A percentile compares a stretch with the other conserved stretches of the same genome.
Conservation (phyloP, 2,797 vertebrate species). For the Onychomys arenicola region DNA sequence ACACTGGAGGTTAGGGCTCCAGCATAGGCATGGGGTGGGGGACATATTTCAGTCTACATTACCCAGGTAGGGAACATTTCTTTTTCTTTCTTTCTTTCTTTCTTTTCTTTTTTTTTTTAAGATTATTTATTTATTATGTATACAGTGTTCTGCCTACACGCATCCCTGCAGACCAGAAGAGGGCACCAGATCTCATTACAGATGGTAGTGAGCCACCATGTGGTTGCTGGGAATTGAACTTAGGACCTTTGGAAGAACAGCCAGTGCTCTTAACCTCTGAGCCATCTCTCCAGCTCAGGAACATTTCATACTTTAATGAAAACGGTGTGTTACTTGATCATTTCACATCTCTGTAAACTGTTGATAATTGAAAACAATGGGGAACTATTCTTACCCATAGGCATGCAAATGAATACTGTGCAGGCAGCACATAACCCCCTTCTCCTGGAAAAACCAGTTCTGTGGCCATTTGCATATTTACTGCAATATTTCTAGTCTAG, state of each 20-base stretch:
- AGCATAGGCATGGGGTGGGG: not conserved
- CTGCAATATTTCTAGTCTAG: not conserved
- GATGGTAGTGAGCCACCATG: no score
- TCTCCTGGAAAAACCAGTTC: constrained; percentile 5
- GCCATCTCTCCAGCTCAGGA: no score
- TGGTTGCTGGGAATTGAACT: no score
- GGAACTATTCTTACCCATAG: not conserved
- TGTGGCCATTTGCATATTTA: not conserved
- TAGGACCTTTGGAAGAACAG: no score
- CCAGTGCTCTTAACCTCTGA: no score
- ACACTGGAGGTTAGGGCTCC: not conserved
- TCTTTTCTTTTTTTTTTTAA: no score
- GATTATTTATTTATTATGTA: no score
- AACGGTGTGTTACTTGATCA: not conserved
- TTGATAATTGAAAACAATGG: not conserved
- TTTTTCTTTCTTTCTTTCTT: no score
- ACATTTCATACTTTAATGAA: constrained; percentile 18
- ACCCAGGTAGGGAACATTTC: not conserved
- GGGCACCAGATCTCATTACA: no score
- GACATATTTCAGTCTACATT: not conserved
- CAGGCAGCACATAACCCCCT: not conserved
- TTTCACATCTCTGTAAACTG: not conserved
- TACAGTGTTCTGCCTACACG: no score
- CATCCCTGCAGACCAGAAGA: no score
- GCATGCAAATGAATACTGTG: not conserved